phyloP scores from a whole-genome alignment of 1,140 invertebrate genomes.

The Vanessa atalanta region DNA sequence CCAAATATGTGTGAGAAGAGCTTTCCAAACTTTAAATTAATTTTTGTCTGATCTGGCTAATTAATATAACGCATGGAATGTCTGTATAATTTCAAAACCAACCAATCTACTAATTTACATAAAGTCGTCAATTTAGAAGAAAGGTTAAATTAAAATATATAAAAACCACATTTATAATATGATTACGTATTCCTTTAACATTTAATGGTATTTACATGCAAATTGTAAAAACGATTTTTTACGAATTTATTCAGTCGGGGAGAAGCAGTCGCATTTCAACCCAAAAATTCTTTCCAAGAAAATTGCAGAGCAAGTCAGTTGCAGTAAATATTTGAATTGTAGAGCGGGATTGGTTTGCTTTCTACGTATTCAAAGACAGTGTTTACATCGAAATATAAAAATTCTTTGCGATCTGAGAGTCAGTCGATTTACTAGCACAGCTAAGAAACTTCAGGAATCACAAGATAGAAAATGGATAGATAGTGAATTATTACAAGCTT shows the following conservation, averaged over 20 bases:
- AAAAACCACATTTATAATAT: neutral
- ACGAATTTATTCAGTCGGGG: conserved; percentile 52
- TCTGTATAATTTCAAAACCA: too few species aligned
- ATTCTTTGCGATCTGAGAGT: conserved; percentile 51
- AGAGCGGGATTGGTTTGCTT: conserved; percentile 76
- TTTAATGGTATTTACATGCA: conserved; percentile 31
- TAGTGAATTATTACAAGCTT: conserved; percentile 32
- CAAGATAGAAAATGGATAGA: conserved; percentile 17
- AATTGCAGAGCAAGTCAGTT: conserved; percentile 70
- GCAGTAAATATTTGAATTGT: conserved; percentile 77
- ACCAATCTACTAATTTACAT: too few species aligned
- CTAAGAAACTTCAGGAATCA: conserved; percentile 36
- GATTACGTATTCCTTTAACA: neutral
- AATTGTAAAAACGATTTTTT: conserved; percentile 25
- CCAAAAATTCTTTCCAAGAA: conserved; percentile 57
- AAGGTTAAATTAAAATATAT: neutral
- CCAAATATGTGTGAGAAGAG: too few species aligned
- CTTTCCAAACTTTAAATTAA: too few species aligned
- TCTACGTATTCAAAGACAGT: conserved; percentile 65
- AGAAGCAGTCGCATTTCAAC: conserved; percentile 47
- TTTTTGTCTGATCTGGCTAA: too few species aligned
- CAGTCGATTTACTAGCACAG: conserved; percentile 38
- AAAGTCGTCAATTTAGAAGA: neutral
- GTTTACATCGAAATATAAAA: conserved; percentile 74
- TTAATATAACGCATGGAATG: too few species aligned